Base-by-base conservation (phyloP, 2,888 invertebrate genomes). In the Cantharis lateralis region DNA sequence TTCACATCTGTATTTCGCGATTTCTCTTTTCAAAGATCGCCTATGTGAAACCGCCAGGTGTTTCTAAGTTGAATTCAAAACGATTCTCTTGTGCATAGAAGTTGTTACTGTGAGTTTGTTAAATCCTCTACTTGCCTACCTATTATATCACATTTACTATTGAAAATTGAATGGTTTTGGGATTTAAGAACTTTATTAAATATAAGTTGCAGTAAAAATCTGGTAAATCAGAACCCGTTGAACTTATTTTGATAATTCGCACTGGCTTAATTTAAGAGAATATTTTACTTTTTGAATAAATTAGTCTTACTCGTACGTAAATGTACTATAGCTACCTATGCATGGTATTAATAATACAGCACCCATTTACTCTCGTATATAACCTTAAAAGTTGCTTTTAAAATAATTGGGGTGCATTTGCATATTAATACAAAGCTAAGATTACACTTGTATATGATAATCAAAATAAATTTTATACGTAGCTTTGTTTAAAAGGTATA, bases 21-120 rank as follows among this genome's bases (percentile, higher is more conserved):
- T 76, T 73, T 75, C 69, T 71, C 76, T 69, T 76, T 74, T 76
- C 64, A 73, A 78, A 78, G 71, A 76, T 78, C 74, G 75, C 64
- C 70, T 71, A 72, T 77, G 78, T 79, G 81, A 79, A 81, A 80
- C 71, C 73, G 74, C 71, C 81, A 81, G 81, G 79, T 81, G 81
- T 80, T 72, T 70, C 20, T 80, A 80, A 81, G 79, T 78, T 73
- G 71, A 66, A 72, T 73, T 78, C 62, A 80, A 79, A 80, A 76
- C 70, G 68, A 73, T 73, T 73, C 68, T 68, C 64, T 76, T 72
- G 70, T 76, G 68, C 48, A 69, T 48, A 1, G 48, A 48, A 48
- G 48, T 48, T 48, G 48, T n/a, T 48, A 48, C 48, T 48, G 48
- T 9, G 48, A 48, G 48, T 48, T 48, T 48, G 48, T 48, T 48